These are phyloP conservation scores for Tinea semifulvella DNA, from an alignment of 2,888 invertebrate genomes.

Conservation along the genomic window DNA sequence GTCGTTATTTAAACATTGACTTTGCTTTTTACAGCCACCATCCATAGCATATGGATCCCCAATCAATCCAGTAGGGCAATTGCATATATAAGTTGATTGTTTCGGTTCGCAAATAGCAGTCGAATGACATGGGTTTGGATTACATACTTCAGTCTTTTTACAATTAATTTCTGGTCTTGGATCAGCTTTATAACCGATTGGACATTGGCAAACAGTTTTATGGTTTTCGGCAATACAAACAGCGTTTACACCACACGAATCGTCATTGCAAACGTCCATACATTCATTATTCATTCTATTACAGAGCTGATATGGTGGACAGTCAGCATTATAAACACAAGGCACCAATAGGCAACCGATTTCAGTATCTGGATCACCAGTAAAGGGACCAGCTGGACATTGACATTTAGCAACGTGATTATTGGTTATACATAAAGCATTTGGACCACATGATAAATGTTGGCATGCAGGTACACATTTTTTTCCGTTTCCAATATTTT, in stretches of 20 bases:
- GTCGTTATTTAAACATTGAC: conserved; percentile 76
- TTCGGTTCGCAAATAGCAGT: conserved; percentile 80
- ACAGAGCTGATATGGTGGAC: conserved; percentile 81
- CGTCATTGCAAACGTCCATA: conserved; percentile 80
- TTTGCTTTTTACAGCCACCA: conserved; percentile 79
- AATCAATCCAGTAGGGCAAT: conserved; percentile 78
- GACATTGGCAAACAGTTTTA: conserved; percentile 84
- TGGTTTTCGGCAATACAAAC: conserved; percentile 90
- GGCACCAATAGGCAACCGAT: conserved; percentile 82
- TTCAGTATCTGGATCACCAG: conserved; percentile 85
- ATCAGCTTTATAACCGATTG: conserved; percentile 81
- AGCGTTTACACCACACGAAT: conserved; percentile 86
- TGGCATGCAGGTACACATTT: conserved; percentile 84
- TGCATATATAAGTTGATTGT: conserved; percentile 76
- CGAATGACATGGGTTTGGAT: conserved; percentile 81
- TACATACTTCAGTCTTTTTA: conserved; percentile 74
- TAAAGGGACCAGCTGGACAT: conserved; percentile 87
- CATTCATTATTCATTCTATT: conserved; percentile 86
- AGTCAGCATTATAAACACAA: conserved; percentile 88
- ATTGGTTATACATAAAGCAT: conserved; percentile 87
- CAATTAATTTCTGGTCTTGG: conserved; percentile 88
- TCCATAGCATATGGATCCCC: conserved; percentile 75
- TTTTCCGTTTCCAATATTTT: conserved; percentile 65
- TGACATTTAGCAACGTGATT: conserved; percentile 91
- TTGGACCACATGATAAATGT: conserved; percentile 80